phyloP scores from a whole-genome alignment of 2,888 invertebrate species.

The Merodon equestris region DNA sequence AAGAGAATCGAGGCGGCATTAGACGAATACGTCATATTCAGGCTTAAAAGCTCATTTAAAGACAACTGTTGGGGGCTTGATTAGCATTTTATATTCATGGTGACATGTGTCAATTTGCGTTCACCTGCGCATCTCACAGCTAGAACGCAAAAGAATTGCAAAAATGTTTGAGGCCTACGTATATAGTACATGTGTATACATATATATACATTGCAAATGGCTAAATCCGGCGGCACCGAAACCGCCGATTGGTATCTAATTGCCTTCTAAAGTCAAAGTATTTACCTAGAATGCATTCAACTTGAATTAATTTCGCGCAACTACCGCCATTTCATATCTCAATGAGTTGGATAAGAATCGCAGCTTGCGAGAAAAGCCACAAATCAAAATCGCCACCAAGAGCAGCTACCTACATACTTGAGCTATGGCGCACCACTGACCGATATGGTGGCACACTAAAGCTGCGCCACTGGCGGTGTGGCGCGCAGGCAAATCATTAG shows the following conservation, averaged over 20 bases:
- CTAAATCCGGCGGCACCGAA: neutral
- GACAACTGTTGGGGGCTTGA: slow-evolving; percentile 30
- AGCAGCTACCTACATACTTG: neutral
- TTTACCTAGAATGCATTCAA: slow-evolving; percentile 56
- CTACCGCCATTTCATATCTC: slow-evolving; percentile 52
- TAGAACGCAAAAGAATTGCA: slow-evolving; percentile 1
- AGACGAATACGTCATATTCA: slow-evolving; percentile 44
- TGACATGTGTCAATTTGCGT: neutral
- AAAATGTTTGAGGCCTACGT: too few relatives aligned
- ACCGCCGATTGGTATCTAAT: slow-evolving; percentile 27
- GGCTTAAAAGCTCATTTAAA: slow-evolving; percentile 25
- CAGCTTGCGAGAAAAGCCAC: slow-evolving; percentile 55
- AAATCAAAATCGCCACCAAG: slow-evolving; percentile 49
- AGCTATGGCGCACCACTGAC: slow-evolving; percentile 11
- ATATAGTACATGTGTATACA: too few relatives aligned
- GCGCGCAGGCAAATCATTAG: slow-evolving; percentile 73
- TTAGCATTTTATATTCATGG: neutral
- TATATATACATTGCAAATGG: too few relatives aligned
- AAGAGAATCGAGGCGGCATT: slow-evolving; percentile 17
- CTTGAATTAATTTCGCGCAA: slow-evolving; percentile 34
- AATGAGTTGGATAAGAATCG: slow-evolving; percentile 58
- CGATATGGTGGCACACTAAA: slow-evolving; percentile 13
- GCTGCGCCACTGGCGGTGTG: slow-evolving; percentile 34
- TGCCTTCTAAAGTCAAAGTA: slow-evolving; percentile 52
- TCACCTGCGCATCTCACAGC: slow-evolving; percentile 44